Base-by-base conservation (phyloP, 2,113 vertebrate genomes). In the Noturus placidus region DNA sequence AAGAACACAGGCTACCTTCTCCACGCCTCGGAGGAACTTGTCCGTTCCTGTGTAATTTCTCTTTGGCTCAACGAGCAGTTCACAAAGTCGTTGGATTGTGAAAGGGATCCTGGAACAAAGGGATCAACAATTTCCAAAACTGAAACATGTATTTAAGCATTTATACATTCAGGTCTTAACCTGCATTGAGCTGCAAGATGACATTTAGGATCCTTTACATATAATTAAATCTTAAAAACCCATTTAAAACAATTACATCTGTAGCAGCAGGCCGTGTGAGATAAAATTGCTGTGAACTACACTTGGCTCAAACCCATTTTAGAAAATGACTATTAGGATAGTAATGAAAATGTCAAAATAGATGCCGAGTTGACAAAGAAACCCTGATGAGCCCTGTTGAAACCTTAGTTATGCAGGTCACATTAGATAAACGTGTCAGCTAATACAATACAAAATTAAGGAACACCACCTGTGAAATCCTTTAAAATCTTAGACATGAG, bases 61-160 rank as follows among this genome's bases (percentile, higher is more conserved):
- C 91, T 96, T 97, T 82, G 98, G 98, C 92, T 99, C 98, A 77
- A 95, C 97, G 84, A 99, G 96, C 89, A 99, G 94, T 93, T 99
- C 98, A 95, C 98, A 99, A 17, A 99, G 96, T 91, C 97, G 97
- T 92, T 99, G 98, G 92, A 99, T 98, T 90, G 97, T 99, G 93
- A 99, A 99, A 85, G 97, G 98, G 88, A 97, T 97, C 93, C 97
- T 99, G 94, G 63, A 94, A 93, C 93, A 57, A 70, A 79, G 35
- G 25, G 85, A 50, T 30, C 10, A 54, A 52, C 7, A n/a, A 77
- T 46, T 76, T 50, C 15, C 46, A 33, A 42, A 72, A 42, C 30
- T 74, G 15, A 57, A 85, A 74, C 25, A 22, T 4, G 81, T 8
- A 69, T 14, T 83, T 52, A 17, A 72, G 54, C 27, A 30, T 54